A percentile compares a stretch with the other conserved stretches of the same genome.
Conservation (phyloP, 2,113 vertebrate genomes). For the Microtus montanus region DNA sequence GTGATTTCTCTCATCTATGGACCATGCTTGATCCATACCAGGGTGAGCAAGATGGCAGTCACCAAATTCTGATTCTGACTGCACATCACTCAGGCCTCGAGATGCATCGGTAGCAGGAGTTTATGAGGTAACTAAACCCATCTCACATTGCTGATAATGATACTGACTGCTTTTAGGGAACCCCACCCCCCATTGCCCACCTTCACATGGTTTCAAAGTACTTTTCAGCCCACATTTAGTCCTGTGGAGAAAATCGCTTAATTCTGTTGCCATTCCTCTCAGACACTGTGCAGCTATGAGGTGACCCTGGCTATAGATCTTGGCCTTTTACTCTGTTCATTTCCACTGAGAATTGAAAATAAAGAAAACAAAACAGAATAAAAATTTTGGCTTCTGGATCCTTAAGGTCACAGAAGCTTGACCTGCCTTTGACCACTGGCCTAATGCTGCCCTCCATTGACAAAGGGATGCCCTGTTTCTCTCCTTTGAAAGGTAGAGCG, state of each 20-base stretch:
- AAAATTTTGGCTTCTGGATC: background rate
- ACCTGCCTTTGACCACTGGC: background rate
- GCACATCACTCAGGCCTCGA: background rate
- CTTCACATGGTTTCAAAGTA: background rate
- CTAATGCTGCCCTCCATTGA: background rate
- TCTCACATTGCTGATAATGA: accelerated
- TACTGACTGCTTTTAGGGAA: background rate
- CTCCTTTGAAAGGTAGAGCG: background rate
- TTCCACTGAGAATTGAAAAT: background rate
- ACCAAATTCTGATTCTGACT: background rate
- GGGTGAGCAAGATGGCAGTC: background rate
- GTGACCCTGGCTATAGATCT: too few relatives aligned
- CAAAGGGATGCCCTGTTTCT: background rate
- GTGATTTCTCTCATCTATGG: background rate
- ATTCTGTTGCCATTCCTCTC: accelerated
- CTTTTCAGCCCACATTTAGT: background rate
- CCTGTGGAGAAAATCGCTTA: background rate
- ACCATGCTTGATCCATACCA: accelerated
- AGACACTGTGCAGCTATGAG: too few relatives aligned
- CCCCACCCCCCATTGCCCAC: background rate
- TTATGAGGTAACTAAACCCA: background rate
- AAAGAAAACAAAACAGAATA: background rate
- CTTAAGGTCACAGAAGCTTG: background rate
- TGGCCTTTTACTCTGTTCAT: background rate
- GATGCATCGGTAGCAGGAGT: background rate